phyloP scores from a whole-genome alignment of 2,797 vertebrate species.

The Aplochiton taeniatus region DNA sequence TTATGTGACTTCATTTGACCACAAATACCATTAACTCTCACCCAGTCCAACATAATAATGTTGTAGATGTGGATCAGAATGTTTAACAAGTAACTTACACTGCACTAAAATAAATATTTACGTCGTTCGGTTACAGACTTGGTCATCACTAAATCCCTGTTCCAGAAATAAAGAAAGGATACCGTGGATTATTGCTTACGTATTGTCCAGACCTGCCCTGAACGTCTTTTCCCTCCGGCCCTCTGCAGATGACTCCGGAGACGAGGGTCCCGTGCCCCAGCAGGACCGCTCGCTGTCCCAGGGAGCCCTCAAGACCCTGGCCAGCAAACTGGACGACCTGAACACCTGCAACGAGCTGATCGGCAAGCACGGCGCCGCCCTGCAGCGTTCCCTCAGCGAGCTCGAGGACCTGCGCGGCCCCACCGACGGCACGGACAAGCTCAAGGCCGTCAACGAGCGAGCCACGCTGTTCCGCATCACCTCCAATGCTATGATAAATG shows the following conservation, averaged over 20 bases:
- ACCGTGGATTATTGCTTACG: no score
- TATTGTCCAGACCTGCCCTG: not conserved
- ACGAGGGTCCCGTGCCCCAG: conserved; percentile 85
- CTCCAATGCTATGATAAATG: conserved; percentile 99
- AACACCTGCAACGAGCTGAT: conserved; percentile 95
- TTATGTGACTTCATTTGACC: no score
- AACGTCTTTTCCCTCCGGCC: conserved; percentile 14
- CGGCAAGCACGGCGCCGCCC: conserved; percentile 92
- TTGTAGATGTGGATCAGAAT: no score
- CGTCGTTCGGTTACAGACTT: no score
- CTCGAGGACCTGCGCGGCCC: conserved; percentile 86
- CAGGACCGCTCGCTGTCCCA: conserved; percentile 86
- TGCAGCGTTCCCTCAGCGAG: conserved; percentile 93
- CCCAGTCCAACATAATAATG: no score
- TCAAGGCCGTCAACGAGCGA: conserved; percentile 89
- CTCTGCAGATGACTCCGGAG: conserved; percentile 91
- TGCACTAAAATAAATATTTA: no score
- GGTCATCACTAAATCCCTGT: no score
- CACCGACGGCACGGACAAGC: conserved; percentile 82
- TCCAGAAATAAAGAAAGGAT: no score
- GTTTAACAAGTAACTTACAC: no score
- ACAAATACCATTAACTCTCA: no score
- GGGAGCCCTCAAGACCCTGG: conserved; percentile 85
- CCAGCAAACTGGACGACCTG: conserved; percentile 90
- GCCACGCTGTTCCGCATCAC: conserved; percentile 97